Evolutionary conservation across 2,888 invertebrate genomes (phyloP).

Genomic region (Papilio elwesi): DNA sequence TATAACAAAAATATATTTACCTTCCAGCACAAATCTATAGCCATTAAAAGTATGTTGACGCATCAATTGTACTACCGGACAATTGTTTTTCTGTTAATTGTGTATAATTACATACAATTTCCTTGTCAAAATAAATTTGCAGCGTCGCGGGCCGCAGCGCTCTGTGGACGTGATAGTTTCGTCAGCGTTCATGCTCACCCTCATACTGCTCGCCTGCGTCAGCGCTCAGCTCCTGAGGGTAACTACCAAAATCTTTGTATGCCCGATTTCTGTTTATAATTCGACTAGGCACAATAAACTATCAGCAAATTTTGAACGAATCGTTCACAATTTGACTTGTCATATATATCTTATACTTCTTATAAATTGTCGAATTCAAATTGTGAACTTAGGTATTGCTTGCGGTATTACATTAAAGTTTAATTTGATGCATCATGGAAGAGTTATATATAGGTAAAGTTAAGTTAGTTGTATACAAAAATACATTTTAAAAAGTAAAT

Average conservation of each 20-base stretch:
- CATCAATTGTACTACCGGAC: background rate
- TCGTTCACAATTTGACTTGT: too few species aligned
- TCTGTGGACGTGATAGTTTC: constrained; percentile 98
- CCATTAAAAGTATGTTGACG: background rate
- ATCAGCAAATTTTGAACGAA: too few species aligned
- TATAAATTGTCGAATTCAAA: too few species aligned
- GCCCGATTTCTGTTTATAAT: too few species aligned
- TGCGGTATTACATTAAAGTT: too few species aligned
- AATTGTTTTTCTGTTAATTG: background rate
- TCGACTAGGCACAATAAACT: too few species aligned
- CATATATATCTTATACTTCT: too few species aligned
- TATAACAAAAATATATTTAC: background rate
- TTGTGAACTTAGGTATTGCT: too few species aligned
- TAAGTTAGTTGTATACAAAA: too few species aligned
- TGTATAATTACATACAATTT: background rate
- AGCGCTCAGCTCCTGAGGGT: constrained; percentile 93
- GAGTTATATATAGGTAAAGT: too few species aligned
- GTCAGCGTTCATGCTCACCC: constrained; percentile 94
- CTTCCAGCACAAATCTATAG: background rate
- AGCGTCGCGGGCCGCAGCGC: constrained; percentile 97
- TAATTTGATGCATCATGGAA: too few species aligned
- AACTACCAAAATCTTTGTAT: constrained; percentile 40
- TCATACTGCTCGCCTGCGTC: constrained; percentile 93
- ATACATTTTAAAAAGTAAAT: too few species aligned
- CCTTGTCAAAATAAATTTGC: constrained; percentile 44